Percentiles rank a stretch among this genome's conserved stretches.
phyloP scores from a whole-genome alignment of 2,888 invertebrate species.

The Brachycybe producta region DNA sequence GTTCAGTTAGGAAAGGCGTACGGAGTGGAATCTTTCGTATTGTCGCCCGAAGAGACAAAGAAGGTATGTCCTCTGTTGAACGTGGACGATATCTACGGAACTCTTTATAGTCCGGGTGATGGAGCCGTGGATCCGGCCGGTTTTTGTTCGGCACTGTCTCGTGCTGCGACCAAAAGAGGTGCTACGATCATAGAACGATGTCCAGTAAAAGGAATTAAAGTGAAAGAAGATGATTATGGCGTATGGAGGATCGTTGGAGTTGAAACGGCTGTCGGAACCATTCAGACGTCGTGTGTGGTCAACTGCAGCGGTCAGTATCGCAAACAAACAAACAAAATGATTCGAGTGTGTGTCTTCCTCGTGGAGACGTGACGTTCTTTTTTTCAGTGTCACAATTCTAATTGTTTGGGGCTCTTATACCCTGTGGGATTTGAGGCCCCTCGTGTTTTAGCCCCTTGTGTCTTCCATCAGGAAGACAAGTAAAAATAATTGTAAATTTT shows the following conservation, averaged over 20 bases:
- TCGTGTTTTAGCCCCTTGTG: too few species aligned
- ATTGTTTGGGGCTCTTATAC: too few species aligned
- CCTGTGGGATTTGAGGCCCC: too few species aligned
- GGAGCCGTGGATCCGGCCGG: slow-evolving; percentile 75
- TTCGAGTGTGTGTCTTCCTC: background rate
- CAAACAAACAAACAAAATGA: background rate
- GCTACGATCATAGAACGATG: slow-evolving; percentile 65
- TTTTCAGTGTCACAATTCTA: too few species aligned
- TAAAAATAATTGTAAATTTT: too few species aligned
- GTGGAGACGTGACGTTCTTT: too few species aligned
- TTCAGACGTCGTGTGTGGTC: slow-evolving; percentile 62
- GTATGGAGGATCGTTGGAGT: slow-evolving; percentile 60
- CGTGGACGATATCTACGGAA: slow-evolving; percentile 56
- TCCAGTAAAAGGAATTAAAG: slow-evolving; percentile 55
- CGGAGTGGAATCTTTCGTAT: slow-evolving; percentile 58
- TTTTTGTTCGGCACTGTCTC: slow-evolving; percentile 58
- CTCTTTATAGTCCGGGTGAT: slow-evolving; percentile 64
- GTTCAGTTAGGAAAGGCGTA: slow-evolving; percentile 56
- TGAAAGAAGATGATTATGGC: slow-evolving; percentile 48
- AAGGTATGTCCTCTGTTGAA: slow-evolving; percentile 64
- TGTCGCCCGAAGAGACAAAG: slow-evolving; percentile 58
- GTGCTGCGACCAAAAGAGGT: slow-evolving; percentile 55
- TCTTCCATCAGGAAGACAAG: too few species aligned
- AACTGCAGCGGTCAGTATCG: slow-evolving; percentile 50
- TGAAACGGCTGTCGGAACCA: slow-evolving; percentile 56